Evolutionary conservation across 2,888 invertebrate genomes (phyloP), one percentile per base, ranked within the genome.

Genomic region (Nezara viridula): DNA sequence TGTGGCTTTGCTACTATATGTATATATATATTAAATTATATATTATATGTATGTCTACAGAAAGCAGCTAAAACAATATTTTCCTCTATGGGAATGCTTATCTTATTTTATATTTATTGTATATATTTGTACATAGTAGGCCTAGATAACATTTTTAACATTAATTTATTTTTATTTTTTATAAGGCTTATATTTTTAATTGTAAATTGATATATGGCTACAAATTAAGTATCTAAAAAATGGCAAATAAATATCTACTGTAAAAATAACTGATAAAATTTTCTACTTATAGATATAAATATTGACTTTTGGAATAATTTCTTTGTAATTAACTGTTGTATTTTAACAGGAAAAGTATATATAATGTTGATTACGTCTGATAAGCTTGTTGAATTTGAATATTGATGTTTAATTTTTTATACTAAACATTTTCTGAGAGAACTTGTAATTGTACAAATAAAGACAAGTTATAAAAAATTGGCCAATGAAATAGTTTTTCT

Each of bases 331-430:
- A 19, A 66, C 7, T 66, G 32, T 19, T 73, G 7, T 37, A 73
- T 60, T 60, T 27, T 27, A 60, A 27, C 60, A 60, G 14, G 14
- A 3, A 55, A n/a, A n/a, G 19, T 73, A 32, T 73, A 21, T 73
- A 37, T 21, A 37, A 73, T 73, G 66, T 73, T 73, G 21, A 19
- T 73, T 37, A 73, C 2, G 19, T 73, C 32, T 73, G 32, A 73
- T 73, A 73, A 73, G 66, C 66, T 73, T 73, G 66, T 73, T 73
- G 66, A 73, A 73, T 73, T 73, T 73, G 66, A 73, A 32, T 73
- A 73, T 73, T 73, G n/a, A 73, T 73, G 66, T 73, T 73, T 73
- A 73, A 73, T 73, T 73, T 66, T 73, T 73, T 73, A 73, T 73
- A 73, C 32, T 73, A 37, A 73, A 73, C 9, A 9, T 19, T 73